Evolutionary conservation across 2,113 vertebrate species (phyloP).

Genomic region (Oreochromis aureus): DNA sequence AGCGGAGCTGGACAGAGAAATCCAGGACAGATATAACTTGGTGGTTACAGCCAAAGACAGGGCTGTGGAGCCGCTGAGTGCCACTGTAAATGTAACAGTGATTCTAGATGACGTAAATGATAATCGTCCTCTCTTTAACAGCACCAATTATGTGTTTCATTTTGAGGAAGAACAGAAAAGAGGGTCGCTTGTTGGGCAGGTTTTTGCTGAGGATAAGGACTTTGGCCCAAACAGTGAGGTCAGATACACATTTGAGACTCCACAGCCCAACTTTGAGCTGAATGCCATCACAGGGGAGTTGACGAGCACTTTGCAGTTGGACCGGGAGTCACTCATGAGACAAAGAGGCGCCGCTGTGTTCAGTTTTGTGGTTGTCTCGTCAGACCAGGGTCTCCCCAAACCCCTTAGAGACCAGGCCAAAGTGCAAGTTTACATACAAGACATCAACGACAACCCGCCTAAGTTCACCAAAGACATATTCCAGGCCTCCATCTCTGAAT

Average conservation of each 20-base stretch:
- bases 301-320: slow-evolving; percentile 83
- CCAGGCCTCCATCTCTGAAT: slow-evolving; percentile 91
- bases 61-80: slow-evolving; percentile 88
- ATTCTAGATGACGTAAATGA: slow-evolving; percentile 94
- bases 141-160: slow-evolving; percentile 93
- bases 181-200: slow-evolving; percentile 83
- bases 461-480: slow-evolving; percentile 95
- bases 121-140: slow-evolving; percentile 94
- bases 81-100: slow-evolving; percentile 87
- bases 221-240: slow-evolving; percentile 90
- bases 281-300: slow-evolving; percentile 85
- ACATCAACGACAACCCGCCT: slow-evolving; percentile 95
- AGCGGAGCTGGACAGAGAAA: slow-evolving; percentile 90
- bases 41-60: slow-evolving; percentile 85
- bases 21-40: slow-evolving; percentile 86
- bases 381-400: slow-evolving; percentile 93
- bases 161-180: slow-evolving; percentile 89
- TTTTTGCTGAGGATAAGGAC: slow-evolving; percentile 90
- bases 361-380: slow-evolving; percentile 83
- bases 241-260: slow-evolving; percentile 85
- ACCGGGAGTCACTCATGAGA: slow-evolving; percentile 91
- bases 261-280: slow-evolving; percentile 90
- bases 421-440: slow-evolving; percentile 91
- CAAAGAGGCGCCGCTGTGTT: slow-evolving; percentile 87
- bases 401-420: slow-evolving; percentile 92